Evolutionary conservation across 1,140 invertebrate genomes (phyloP).

Genomic region (Diprion similis): DNA sequence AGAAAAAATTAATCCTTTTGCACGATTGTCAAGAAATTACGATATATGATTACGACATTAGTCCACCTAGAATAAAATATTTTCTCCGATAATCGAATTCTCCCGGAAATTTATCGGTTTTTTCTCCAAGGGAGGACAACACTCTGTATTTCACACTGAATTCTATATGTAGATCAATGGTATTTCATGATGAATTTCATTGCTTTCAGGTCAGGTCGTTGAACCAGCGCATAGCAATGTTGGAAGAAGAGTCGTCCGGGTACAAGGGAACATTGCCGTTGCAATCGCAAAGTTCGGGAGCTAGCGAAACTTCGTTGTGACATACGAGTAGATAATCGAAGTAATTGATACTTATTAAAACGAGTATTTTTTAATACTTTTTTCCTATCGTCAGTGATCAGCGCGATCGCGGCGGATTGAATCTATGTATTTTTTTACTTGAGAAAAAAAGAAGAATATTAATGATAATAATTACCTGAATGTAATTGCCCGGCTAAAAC

Average conservation of each 20-base stretch:
- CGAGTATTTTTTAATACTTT: slow-evolving; percentile 27
- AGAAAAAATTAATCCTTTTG: no score
- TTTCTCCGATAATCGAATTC: no score
- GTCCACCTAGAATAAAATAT: no score
- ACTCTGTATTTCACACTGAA: no score
- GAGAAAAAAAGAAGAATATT: slow-evolving; percentile 15
- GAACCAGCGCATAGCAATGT: slow-evolving; percentile 45
- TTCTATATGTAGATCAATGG: no score
- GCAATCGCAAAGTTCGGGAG: slow-evolving; percentile 51
- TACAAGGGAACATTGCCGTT: slow-evolving; percentile 40
- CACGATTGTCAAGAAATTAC: no score
- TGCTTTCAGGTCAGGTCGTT: slow-evolving; percentile 43
- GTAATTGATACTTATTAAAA: slow-evolving; percentile 21
- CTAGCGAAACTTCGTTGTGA: slow-evolving; percentile 55
- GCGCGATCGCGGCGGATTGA: slow-evolving; percentile 31
- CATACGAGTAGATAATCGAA: slow-evolving; percentile 36
- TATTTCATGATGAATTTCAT: neutral
- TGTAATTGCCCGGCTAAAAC: neutral
- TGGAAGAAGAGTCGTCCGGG: slow-evolving; percentile 45
- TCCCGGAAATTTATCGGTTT: no score
- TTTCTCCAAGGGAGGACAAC: no score
- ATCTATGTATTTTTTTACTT: slow-evolving; percentile 51
- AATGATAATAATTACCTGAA: neutral
- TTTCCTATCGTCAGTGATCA: slow-evolving; percentile 23
- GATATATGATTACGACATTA: no score